Conservation (phyloP, 2,797 vertebrate genomes). For the Urophycis tenuis region DNA sequence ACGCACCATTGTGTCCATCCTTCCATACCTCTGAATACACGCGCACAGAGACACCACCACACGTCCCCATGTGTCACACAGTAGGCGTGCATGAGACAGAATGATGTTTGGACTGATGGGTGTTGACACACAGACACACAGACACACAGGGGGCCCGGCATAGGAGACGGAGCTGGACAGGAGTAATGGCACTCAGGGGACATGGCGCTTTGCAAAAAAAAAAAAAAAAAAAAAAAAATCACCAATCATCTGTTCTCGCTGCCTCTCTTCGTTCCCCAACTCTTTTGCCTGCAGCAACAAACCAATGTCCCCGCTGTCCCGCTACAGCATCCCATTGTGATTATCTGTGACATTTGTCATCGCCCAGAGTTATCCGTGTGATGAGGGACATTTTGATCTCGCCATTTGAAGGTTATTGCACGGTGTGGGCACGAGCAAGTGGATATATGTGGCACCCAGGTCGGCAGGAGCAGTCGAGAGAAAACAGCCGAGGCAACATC, state of each 20-base stretch:
- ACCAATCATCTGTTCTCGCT: conserved; percentile 20
- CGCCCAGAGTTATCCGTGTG: conserved; percentile 28
- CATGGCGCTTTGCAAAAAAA: conserved; percentile 26
- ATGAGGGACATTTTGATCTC: conserved; percentile 60
- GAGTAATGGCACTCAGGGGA: conserved; percentile 18
- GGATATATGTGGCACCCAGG: background rate
- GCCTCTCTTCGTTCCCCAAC: conserved; percentile 12
- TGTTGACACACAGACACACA: conserved; percentile 19
- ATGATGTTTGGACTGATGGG: conserved; percentile 29
- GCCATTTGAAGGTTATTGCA: conserved; percentile 40
- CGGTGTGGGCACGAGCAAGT: background rate
- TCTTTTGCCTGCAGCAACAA: conserved; percentile 22
- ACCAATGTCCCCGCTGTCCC: conserved; percentile 11
- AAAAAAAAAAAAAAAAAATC: too few species aligned
- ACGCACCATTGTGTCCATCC: too few species aligned
- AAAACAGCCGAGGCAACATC: background rate
- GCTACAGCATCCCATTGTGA: conserved; percentile 27
- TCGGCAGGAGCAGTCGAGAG: background rate
- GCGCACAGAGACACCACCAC: too few species aligned
- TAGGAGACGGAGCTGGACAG: conserved; percentile 13
- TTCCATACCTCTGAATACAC: too few species aligned
- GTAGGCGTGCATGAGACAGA: conserved; percentile 8
- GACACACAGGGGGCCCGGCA: conserved; percentile 19
- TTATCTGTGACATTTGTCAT: conserved; percentile 45
- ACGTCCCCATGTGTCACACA: background rate